Conservation (phyloP, 2,113 vertebrate genomes). For the Gorsachius goisagi region DNA sequence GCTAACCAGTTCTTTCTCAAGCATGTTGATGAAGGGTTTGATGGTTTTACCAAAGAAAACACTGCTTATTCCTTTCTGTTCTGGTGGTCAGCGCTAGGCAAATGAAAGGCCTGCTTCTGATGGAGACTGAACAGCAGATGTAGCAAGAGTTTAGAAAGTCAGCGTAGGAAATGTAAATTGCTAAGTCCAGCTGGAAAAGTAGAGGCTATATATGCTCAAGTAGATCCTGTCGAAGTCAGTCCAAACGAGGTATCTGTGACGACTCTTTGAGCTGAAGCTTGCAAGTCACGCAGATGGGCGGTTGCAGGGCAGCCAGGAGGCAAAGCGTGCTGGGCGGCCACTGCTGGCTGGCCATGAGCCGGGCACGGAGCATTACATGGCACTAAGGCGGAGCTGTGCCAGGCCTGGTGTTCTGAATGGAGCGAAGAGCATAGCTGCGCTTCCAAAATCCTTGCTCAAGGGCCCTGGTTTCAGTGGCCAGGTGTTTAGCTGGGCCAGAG, state of each 20-base stretch:
- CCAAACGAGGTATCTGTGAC: background rate
- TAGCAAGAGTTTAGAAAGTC: background rate
- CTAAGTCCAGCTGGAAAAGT: background rate
- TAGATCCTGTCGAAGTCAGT: background rate
- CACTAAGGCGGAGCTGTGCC: background rate
- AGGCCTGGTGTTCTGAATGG: background rate
- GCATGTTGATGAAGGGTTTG: background rate
- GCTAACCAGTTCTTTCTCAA: background rate
- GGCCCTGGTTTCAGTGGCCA: background rate
- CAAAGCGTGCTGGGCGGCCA: background rate
- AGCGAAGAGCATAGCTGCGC: fast-evolving
- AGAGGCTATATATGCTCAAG: background rate
- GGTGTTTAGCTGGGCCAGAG: background rate
- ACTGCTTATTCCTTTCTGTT: background rate
- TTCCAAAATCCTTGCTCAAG: background rate
- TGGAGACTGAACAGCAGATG: background rate
- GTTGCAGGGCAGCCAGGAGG: background rate
- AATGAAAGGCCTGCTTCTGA: background rate
- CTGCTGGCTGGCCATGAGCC: background rate
- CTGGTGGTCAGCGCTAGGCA: background rate
- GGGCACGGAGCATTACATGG: fast-evolving
- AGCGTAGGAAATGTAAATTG: background rate
- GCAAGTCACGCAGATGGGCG: background rate
- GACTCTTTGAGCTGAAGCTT: background rate
- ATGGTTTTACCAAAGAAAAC: background rate